These are phyloP conservation scores for Sebastes taczanowskii DNA, from an alignment of 2,797 vertebrate genomes.

Conservation along the genomic window DNA sequence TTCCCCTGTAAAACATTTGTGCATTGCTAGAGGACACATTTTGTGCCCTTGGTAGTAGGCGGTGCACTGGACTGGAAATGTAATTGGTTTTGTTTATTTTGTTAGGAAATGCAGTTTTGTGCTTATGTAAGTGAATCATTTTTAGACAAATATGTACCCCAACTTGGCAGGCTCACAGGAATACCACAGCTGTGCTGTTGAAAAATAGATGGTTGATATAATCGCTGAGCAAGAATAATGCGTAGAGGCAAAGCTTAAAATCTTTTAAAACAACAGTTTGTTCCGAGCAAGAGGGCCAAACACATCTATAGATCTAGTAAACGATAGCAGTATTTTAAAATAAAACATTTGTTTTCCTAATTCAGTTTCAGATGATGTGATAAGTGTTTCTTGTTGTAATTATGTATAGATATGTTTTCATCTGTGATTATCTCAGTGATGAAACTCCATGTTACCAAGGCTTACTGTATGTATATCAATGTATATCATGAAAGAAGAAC, in stretches of 20 bases:
- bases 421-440: not conserved
- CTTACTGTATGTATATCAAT: not conserved
- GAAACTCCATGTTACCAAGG: not conserved
- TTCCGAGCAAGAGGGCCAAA: constrained; percentile 7
- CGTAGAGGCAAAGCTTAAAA: constrained; percentile 30
- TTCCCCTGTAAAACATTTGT: constrained; percentile 14
- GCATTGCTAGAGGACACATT: constrained; percentile 40
- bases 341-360: constrained; percentile 5
- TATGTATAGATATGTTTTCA: constrained; percentile 25
- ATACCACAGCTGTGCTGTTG: constrained; percentile 69
- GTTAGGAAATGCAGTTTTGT: constrained; percentile 65
- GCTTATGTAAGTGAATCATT: constrained; percentile 72
- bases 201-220: constrained; percentile 62
- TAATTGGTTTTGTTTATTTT: constrained; percentile 69
- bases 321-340: constrained; percentile 7
- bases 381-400: constrained; percentile 46
- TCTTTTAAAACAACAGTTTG: constrained; percentile 46
- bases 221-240: constrained; percentile 60
- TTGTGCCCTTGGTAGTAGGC: constrained; percentile 43
- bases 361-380: constrained; percentile 35
- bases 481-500: not conserved
- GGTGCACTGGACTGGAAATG: constrained; percentile 63
- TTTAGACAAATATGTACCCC: constrained; percentile 62
- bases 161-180: constrained; percentile 66
- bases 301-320: constrained; percentile 22